phyloP scores from a whole-genome alignment of 2,888 invertebrate species.

The Drosophila neotestacea region DNA sequence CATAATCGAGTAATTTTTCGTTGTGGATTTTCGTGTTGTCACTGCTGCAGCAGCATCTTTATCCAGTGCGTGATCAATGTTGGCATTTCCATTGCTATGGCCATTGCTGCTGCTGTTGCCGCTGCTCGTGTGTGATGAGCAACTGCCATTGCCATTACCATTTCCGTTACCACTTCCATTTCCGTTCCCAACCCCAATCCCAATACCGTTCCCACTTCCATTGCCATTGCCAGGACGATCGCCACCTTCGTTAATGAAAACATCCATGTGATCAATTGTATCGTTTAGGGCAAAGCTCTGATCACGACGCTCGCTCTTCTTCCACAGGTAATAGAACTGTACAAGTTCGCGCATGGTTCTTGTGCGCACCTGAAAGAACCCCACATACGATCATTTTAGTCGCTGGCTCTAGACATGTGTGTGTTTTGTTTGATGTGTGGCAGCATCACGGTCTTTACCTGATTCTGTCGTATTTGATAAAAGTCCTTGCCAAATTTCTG shows the following conservation, averaged over 20 bases:
- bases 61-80: constrained; percentile 37
- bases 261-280: constrained; percentile 84
- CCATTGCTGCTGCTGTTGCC: constrained; percentile 36
- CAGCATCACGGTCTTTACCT: constrained; percentile 86
- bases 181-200: constrained; percentile 12
- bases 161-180: constrained; percentile 2
- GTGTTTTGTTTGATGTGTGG: constrained; percentile 1
- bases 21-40: constrained; percentile 36
- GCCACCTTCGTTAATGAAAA: constrained; percentile 81
- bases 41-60: constrained; percentile 38
- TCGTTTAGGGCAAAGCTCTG: constrained; percentile 82
- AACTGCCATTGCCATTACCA: constrained; percentile 37
- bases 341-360: constrained; percentile 98
- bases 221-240: constrained; percentile 58
- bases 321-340: constrained; percentile 98
- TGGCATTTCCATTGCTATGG: constrained; percentile 30
- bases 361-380: constrained; percentile 88
- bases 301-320: constrained; percentile 98
- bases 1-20: constrained; percentile 82
- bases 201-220: constrained; percentile 32
- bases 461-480: constrained; percentile 95
- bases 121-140: constrained; percentile 47
- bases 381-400: constrained; percentile 15
- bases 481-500: constrained; percentile 98
- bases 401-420: background rate